These are phyloP conservation scores for Dryobates pubescens DNA, from an alignment of 2,797 vertebrate species.

Conservation along the genomic window DNA sequence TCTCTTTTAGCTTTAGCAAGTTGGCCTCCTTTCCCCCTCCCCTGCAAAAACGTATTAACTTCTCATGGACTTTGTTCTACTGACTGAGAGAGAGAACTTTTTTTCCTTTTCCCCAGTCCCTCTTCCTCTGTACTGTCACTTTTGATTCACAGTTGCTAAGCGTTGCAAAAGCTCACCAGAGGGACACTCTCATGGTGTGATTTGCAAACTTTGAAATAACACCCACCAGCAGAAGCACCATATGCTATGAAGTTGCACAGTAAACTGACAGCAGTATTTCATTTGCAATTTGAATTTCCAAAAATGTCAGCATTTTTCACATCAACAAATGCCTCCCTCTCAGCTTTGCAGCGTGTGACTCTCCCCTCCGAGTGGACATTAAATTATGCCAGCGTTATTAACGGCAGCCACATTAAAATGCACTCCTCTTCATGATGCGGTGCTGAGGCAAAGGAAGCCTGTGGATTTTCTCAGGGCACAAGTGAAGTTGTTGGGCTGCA, in stretches of 20 bases:
- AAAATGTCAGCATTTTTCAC: constrained; percentile 77
- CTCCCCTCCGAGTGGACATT: constrained; percentile 52
- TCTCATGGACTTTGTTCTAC: constrained; percentile 58
- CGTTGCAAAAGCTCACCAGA: constrained; percentile 80
- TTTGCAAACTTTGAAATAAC: constrained; percentile 85
- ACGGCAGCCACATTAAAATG: constrained; percentile 16
- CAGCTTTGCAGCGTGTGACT: constrained; percentile 50
- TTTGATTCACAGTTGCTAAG: constrained; percentile 83
- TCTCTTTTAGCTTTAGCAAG: background rate
- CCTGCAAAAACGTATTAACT: constrained; percentile 49
- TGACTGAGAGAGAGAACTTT: constrained; percentile 45
- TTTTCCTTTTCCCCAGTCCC: constrained; percentile 45
- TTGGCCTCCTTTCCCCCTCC: background rate
- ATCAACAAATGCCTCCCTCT: constrained; percentile 68
- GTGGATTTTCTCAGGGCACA: constrained; percentile 9
- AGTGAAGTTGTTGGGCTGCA: background rate
- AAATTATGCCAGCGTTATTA: constrained; percentile 46
- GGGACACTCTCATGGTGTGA: constrained; percentile 81
- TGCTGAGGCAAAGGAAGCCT: constrained; percentile 32
- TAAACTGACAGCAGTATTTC: constrained; percentile 80
- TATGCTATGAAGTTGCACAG: constrained; percentile 77
- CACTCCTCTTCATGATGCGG: background rate
- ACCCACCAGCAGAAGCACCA: constrained; percentile 83
- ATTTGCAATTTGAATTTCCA: constrained; percentile 78
- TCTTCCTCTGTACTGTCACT: constrained; percentile 79